Base-by-base conservation (phyloP, 2,113 vertebrate genomes). In the Tenrec ecaudatus region DNA sequence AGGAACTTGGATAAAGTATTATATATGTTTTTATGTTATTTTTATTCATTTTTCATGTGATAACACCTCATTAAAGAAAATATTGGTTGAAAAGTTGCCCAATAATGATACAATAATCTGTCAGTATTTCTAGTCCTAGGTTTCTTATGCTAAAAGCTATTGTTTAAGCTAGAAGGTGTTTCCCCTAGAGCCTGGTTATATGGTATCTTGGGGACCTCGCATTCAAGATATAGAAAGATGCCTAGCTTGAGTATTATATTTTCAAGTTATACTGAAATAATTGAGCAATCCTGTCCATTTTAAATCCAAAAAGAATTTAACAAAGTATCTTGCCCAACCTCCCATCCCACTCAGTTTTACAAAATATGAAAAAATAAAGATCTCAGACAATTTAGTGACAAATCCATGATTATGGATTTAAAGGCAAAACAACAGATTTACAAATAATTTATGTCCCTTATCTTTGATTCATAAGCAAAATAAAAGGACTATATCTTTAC, bases 31-130 rank as follows among this genome's bases (percentile, higher is more conserved):
- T 86, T 71, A 57, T 82, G 58, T 64, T 80, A 22, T 16, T 91
- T 90, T 92, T 58, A 78, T 71, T 75, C 16, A 29, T 87, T 88
- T 14, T 81, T 91, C 57, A 43, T 68, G 20, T 57, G 58, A 77
- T 76, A 43, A 60, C 1, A 75, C 1, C 8, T 76, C 15, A 38
- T 5, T 60, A 47, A 78, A 73, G 3, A 77, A 40, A 64, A 58
- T 76, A 5, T 53, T 73, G 23, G 14, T 60, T 31, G 83, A 90
- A 60, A 93, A 88, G 8, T 9, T 60, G n/a, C 1, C 47, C 6
- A 31, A 71, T 31, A 82, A 64, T 25, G 89, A 95, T 78, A 38
- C 6, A 87, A 40, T 36, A 22, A 62, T 9, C 2, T 10, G 31
- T 82, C 69, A 57, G 1, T 68, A 85, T 62, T 80, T 47, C 27